Evolutionary conservation across 2,113 vertebrate genomes (phyloP).

Genomic region (Dicerorhinus sumatrensis): DNA sequence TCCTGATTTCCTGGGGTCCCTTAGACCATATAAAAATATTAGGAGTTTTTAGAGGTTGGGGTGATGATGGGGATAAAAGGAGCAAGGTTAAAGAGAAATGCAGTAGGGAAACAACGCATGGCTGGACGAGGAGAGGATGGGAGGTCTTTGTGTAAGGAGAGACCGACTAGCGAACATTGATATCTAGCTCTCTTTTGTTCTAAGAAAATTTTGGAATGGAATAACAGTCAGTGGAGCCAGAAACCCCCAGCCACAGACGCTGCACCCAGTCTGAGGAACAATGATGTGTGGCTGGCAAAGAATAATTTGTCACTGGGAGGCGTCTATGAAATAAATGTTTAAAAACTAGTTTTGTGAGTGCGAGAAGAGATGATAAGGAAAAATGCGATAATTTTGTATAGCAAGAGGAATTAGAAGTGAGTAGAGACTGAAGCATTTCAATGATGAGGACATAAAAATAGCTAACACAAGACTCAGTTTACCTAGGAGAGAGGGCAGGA

Average conservation of each 20-base stretch:
- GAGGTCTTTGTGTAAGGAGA: neutral
- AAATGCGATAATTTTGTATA: too few species aligned
- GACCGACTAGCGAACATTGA: accelerated
- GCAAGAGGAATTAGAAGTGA: neutral
- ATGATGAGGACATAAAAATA: too few species aligned
- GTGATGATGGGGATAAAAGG: accelerated
- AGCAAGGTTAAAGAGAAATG: accelerated
- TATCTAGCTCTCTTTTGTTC: accelerated
- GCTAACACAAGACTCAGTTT: neutral
- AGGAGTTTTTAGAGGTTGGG: neutral
- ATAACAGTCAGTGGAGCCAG: too few species aligned
- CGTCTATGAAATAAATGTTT: accelerated
- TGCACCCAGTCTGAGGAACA: neutral
- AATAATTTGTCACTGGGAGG: neutral
- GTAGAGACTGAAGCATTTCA: accelerated
- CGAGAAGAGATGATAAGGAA: neutral
- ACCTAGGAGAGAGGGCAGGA: accelerated
- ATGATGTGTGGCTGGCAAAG: neutral
- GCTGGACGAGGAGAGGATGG: neutral
- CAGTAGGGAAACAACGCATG: accelerated
- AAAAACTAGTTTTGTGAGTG: neutral
- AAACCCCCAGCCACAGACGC: accelerated
- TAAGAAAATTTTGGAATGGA: neutral
- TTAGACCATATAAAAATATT: accelerated
- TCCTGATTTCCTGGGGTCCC: neutral